Evolutionary conservation across 2,113 vertebrate genomes (phyloP), one percentile per base, ranked within the genome.

Genomic region (Thermophis baileyi): DNA sequence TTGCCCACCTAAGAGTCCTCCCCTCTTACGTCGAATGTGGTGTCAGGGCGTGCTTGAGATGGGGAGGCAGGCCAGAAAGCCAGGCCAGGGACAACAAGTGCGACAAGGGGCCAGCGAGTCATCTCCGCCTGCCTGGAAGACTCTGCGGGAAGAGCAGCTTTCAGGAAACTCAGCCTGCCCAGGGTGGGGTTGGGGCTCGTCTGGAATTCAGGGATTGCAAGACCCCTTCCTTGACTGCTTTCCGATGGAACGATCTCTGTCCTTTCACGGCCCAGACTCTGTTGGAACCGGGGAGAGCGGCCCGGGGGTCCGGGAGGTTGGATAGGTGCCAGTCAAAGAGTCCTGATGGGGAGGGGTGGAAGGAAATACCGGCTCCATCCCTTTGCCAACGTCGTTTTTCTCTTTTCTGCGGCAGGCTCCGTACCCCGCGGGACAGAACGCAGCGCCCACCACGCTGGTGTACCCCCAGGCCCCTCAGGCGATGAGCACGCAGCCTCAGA

Each of bases 401-500:
- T 92, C 93, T 89, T 2, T 97, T 96, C 93, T 94, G 94, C 94
- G 95, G 94, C 96, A 99, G 99, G 98, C 99, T 97, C 98, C 98
- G 60, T 99, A 99, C 96, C 98, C 98, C 97, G 98, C 98, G 97
- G 99, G 98, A 97, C 99, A 99, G 98, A 99, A 99, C 98, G 98
- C 99, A 97, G 98, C 98, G 95, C 98, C 99, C 91, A 96, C 98
- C 96, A 98, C 99, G 0, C 60, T 99, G 96, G 98, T 99, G 95
- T 99, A 99, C 95, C 98, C 99, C 96, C 98, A 98, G 96, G 98
- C 98, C 97, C 98, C 99, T 85, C 99, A 99, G 95, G 98, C 98
- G 98, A 99, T 99, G 98, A 99, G 98, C 97, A 98, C 99, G 30
- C 99, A 99, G 97, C 98, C 98, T 96, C 99, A 99, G 96, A 98